A percentile compares a stretch with the other conserved stretches of the same genome.
Conservation (phyloP, 2,797 vertebrate species). For the Peromyscus eremicus region DNA sequence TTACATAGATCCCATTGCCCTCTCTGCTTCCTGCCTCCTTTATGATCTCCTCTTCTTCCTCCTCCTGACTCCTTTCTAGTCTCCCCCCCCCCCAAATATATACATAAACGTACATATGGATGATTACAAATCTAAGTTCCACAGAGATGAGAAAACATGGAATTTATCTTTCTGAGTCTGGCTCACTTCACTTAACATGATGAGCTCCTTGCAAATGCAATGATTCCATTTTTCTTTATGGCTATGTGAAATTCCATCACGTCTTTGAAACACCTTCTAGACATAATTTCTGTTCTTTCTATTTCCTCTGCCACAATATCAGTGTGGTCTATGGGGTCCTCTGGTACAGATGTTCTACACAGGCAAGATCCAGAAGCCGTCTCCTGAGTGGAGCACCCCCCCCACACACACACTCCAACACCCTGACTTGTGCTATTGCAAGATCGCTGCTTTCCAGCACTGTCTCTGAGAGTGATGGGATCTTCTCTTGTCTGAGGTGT, state of each 20-base stretch:
- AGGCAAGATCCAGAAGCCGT: neutral
- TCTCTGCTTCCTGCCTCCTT: neutral
- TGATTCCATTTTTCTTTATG: neutral
- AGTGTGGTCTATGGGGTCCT: neutral
- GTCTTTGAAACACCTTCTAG: neutral
- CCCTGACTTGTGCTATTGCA: neutral
- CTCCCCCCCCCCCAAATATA: neutral
- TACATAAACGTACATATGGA: neutral
- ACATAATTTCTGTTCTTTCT: neutral
- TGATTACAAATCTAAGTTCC: neutral
- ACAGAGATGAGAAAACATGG: neutral
- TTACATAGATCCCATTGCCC: no score
- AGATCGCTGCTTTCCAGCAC: neutral
- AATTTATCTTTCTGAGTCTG: neutral
- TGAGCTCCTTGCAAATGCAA: no score
- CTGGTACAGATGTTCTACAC: neutral
- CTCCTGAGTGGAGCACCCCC: neutral
- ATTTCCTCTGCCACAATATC: neutral
- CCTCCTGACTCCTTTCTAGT: neutral
- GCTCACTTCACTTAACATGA: neutral
- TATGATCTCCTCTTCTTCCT: no score
- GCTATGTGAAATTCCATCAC: neutral
- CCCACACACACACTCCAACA: no score
- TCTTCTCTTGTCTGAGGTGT: neutral
- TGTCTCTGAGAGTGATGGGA: neutral